phyloP scores from a whole-genome alignment of 2,113 vertebrate genomes.

The Ellobius talpinus region DNA sequence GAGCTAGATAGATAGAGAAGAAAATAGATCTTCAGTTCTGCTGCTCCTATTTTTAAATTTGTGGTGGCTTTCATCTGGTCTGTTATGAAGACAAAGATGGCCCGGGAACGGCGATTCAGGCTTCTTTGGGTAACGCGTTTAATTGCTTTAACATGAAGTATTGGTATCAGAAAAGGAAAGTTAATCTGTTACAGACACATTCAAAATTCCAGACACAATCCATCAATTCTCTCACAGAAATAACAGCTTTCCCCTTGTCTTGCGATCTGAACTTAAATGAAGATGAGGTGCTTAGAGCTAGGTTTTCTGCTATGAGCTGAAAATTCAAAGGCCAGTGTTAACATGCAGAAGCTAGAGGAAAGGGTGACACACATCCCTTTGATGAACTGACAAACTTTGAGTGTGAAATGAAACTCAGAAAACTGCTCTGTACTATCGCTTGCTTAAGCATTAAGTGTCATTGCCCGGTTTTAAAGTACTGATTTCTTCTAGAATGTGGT shows the following conservation, averaged over 20 bases:
- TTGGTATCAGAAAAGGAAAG: constrained; percentile 5
- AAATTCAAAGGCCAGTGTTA: constrained; percentile 12
- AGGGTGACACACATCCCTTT: not conserved
- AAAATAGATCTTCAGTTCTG: not conserved
- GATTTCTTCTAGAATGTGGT: constrained; percentile 39
- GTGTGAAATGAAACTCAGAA: not conserved
- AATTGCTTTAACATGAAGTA: constrained; percentile 56
- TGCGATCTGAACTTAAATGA: constrained; percentile 29
- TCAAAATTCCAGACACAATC: constrained; percentile 43
- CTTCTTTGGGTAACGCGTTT: constrained; percentile 9
- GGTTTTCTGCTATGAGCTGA: not conserved
- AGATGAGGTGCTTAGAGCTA: not conserved
- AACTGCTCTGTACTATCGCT: not conserved
- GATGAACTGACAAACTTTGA: not conserved
- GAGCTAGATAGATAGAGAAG: not conserved
- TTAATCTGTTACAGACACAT: constrained; percentile 35
- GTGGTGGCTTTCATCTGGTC: not conserved
- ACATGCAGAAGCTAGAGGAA: not conserved
- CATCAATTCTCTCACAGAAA: constrained; percentile 1
- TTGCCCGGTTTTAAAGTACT: constrained; percentile 12
- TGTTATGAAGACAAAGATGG: constrained; percentile 13
- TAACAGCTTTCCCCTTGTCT: not conserved
- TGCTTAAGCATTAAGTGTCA: constrained; percentile 37
- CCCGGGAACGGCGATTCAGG: not conserved
- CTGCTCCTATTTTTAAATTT: constrained; percentile 48